Conservation (phyloP, 1,140 invertebrate genomes). For the Diorhabda sublineata region DNA sequence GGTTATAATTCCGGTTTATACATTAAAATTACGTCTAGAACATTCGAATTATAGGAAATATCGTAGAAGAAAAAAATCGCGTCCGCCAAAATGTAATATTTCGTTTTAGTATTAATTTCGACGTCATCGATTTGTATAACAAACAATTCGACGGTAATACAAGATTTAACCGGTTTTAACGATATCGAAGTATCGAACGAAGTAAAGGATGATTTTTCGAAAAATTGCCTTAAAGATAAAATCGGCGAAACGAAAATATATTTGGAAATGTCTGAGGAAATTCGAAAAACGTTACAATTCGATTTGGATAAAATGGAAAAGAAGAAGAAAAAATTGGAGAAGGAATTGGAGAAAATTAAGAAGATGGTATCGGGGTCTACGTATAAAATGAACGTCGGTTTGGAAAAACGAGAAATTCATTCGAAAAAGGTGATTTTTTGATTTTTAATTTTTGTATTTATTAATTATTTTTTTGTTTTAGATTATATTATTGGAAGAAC, state of each 20-base stretch:
- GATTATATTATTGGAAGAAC: slow-evolving; percentile 10
- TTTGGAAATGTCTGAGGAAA: slow-evolving; percentile 33
- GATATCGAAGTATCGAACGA: background rate
- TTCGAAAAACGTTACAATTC: slow-evolving; percentile 25
- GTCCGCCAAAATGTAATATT: no score
- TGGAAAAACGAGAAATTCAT: slow-evolving; percentile 33
- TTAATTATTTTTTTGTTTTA: slow-evolving; percentile 19
- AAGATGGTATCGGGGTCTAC: slow-evolving; percentile 33
- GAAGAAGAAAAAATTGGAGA: slow-evolving; percentile 44
- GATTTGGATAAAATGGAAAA: slow-evolving; percentile 41
- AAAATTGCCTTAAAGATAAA: slow-evolving; percentile 27
- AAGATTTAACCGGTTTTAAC: slow-evolving; percentile 2
- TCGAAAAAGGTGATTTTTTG: slow-evolving; percentile 31
- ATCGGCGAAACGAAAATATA: slow-evolving; percentile 28
- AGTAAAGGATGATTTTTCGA: background rate
- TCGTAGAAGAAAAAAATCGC: no score
- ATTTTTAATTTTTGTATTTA: background rate
- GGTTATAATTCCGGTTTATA: no score
- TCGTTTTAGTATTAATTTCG: no score
- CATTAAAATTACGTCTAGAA: no score
- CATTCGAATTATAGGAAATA: no score
- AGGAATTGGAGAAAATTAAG: slow-evolving; percentile 45
- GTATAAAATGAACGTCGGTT: slow-evolving; percentile 40
- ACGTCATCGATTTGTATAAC: background rate
- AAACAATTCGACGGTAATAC: background rate